Evolutionary conservation across 2,888 invertebrate species (phyloP).

Genomic region (Nowickia ferox): DNA sequence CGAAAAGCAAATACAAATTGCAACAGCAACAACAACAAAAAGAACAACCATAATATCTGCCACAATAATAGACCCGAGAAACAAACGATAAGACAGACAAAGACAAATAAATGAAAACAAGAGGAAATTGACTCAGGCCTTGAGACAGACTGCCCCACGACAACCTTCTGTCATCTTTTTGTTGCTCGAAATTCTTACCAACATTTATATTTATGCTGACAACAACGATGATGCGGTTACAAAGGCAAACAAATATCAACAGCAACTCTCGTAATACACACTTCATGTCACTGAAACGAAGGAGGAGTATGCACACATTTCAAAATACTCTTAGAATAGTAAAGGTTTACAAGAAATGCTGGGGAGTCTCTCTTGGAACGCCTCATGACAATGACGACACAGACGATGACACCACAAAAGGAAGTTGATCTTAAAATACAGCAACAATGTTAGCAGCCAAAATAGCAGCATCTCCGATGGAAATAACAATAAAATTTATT

Average conservation of each 20-base stretch:
- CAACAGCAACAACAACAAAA: conserved; percentile 3
- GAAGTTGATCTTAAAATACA: conserved; percentile 46
- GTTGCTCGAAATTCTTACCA: conserved; percentile 37
- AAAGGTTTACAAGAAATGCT: conserved; percentile 3
- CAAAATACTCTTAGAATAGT: too few relatives aligned
- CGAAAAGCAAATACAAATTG: conserved; percentile 22
- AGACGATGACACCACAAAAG: conserved; percentile 60
- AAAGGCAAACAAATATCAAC: conserved; percentile 28
- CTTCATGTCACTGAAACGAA: conserved; percentile 25
- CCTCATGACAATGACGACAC: conserved; percentile 48
- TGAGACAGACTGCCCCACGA: conserved; percentile 49
- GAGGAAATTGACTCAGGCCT: conserved; percentile 52
- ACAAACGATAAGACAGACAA: conserved; percentile 34
- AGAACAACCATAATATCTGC: conserved; percentile 31
- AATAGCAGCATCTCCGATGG: conserved; percentile 46
- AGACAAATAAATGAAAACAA: conserved; percentile 58
- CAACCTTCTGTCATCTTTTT: conserved; percentile 25
- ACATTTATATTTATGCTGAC: conserved; percentile 61
- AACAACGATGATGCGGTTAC: conserved; percentile 44
- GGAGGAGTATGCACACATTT: neutral
- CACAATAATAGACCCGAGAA: conserved; percentile 28
- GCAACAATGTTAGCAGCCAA: conserved; percentile 33
- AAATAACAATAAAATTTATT: conserved; percentile 56
- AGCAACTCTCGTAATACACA: conserved; percentile 8
- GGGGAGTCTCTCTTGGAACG: neutral